Base-by-base conservation (phyloP, 92 coral and sea anemone species). In the Paragorgia papillata region DNA sequence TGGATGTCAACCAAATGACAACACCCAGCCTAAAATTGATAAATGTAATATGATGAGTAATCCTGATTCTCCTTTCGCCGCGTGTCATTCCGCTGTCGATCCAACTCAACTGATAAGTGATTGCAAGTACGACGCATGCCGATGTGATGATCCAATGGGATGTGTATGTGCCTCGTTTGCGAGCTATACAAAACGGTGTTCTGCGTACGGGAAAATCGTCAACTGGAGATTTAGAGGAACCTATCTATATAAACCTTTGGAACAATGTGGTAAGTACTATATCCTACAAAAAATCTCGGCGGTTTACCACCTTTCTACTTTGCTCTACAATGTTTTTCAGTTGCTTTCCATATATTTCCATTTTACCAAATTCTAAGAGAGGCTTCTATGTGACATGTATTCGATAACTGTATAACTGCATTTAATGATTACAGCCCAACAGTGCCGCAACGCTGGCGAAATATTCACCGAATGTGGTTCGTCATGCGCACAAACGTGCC, bases 101-200 rank as follows among this genome's bases (percentile, higher is more conserved):
- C 73, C 73, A 2, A 40, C 19, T 0, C 9, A 40, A 7, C 27
- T 66, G 5, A 66, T 66, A 20, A 25, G 9, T 2, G 57, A 66
- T 19, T 66, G 73, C 57, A 26, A 66, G 8, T 66, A 35, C 27
- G 73, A 66, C 20, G 73, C 73, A 28, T 66, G 73, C 31, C 19
- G 55, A 10, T 66, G 73, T n/a, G 37, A 66, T 18, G 73, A 66
- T 25, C 73, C 73, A 8, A 66, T 66, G 73, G 53, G 22, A 66
- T 66, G 73, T 25, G 73, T 66, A 7, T 66, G 73, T 25, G 31
- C 15, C 12, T 35, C 73, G 28, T 66, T 66, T 40, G 73, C 55
- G 43, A 37, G 6, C 43, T 37, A 37, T 37, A 4, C 43, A 37
- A 37, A 37, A 12, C 43, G 12, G 12, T 37, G 43, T 37, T 37